A percentile compares a stretch with the other conserved stretches of the same genome.
Evolutionary conservation across 64 coral and sea anemone species (phyloP).

Genomic region (Hydrozoanthus tunicans): DNA sequence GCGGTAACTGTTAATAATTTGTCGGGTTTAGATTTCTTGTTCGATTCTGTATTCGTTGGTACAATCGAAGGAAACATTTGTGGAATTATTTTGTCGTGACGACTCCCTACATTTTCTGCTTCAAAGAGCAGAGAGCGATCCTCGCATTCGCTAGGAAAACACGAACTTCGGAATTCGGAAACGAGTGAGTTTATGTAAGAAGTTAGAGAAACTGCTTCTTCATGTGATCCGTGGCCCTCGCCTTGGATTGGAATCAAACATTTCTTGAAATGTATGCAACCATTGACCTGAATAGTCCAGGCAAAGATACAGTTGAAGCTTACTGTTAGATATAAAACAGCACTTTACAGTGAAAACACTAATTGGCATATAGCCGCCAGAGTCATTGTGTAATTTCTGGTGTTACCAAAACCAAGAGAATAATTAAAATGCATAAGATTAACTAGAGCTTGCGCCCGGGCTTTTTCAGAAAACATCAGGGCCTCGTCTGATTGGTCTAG

Average conservation of each 20-base stretch:
- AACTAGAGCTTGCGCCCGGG: background rate
- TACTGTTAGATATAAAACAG: background rate
- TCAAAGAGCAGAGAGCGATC: no score
- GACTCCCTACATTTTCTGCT: no score
- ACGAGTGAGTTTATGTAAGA: background rate
- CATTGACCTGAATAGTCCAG: background rate
- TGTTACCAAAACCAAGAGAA: background rate
- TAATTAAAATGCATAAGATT: background rate
- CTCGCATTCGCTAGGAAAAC: no score
- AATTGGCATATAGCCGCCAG: background rate
- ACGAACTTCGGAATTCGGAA: no score
- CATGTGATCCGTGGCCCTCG: background rate
- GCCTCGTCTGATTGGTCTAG: background rate
- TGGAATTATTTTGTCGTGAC: no score
- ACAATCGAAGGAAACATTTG: no score
- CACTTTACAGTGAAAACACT: background rate
- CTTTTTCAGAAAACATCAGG: background rate
- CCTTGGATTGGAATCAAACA: background rate
- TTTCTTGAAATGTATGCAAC: background rate
- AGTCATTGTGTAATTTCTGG: background rate
- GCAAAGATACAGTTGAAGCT: background rate
- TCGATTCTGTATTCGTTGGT: background rate
- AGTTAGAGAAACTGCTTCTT: background rate
- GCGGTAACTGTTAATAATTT: background rate
- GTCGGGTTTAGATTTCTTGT: background rate